Percentiles rank a stretch among this genome's conserved stretches.
phyloP scores from a whole-genome alignment of 2,888 invertebrate genomes.

The Chouioia cunea region DNA sequence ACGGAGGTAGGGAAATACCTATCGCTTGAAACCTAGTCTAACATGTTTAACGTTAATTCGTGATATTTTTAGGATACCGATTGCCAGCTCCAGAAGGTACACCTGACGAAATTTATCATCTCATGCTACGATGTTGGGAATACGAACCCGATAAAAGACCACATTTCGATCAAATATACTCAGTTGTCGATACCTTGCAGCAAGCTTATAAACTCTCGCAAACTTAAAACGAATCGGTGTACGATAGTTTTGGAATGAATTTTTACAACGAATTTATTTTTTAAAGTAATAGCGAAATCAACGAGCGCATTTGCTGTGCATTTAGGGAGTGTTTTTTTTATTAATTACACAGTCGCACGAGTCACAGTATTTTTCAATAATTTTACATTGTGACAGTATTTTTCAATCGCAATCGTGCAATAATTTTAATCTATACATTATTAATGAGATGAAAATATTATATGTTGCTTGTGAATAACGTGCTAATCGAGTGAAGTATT shows the following conservation, averaged over 20 bases:
- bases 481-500: conserved; percentile 45
- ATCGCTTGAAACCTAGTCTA: neutral
- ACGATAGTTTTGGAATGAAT: conserved; percentile 26
- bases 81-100: conserved; percentile 93
- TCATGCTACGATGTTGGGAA: conserved; percentile 95
- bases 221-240: conserved; percentile 30
- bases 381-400: conserved; percentile 35
- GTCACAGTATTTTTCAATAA: conserved; percentile 39
- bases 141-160: conserved; percentile 92
- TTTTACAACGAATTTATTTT: conserved; percentile 23
- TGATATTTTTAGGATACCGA: conserved; percentile 80
- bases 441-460: conserved; percentile 38
- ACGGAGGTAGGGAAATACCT: conserved; percentile 84
- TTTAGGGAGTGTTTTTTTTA: conserved; percentile 37
- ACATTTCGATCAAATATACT: conserved; percentile 90
- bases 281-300: conserved; percentile 15
- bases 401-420: conserved; percentile 44
- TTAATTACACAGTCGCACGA: conserved; percentile 23
- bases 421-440: conserved; percentile 31
- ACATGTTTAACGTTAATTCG: conserved; percentile 11
- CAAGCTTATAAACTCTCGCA: conserved; percentile 54
- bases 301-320: conserved; percentile 27
- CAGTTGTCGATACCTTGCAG: conserved; percentile 78
- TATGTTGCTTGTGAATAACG: conserved; percentile 34
- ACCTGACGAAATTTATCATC: conserved; percentile 88